Percentiles rank a stretch among this genome's conserved stretches.
phyloP scores from a whole-genome alignment of 2,888 invertebrate species.

The Odontothrips loti region DNA sequence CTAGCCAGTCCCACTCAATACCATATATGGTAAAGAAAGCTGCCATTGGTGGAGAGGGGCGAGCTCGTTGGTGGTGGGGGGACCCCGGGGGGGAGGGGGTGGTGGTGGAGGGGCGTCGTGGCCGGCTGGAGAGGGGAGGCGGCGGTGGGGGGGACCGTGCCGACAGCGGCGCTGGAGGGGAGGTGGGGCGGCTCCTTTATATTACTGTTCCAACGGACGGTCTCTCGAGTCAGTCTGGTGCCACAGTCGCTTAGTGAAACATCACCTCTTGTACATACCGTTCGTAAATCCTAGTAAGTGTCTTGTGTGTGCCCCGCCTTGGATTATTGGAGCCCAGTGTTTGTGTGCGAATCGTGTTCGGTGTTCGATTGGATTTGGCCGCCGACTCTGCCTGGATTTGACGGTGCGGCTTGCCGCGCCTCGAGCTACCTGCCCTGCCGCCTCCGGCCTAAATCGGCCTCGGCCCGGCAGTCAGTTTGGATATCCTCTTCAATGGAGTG shows the following conservation, averaged over 20 bases:
- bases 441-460: too few species aligned
- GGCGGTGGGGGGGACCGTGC: neutral
- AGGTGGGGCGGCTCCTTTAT: neutral
- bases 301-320: conserved; percentile 2
- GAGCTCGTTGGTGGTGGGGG: conserved; percentile 48
- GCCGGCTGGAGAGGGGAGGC: neutral
- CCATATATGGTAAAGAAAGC: conserved; percentile 76
- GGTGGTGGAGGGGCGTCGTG: conserved; percentile 29
- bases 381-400: neutral
- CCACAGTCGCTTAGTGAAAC: conserved; percentile 1
- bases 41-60: conserved; percentile 56
- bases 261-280: conserved; percentile 14
- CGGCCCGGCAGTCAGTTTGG: too few species aligned
- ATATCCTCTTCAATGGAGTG: too few species aligned
- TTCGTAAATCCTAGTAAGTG: conserved; percentile 12
- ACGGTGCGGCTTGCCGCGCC: neutral
- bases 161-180: conserved; percentile 2
- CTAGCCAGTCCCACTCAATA: conserved; percentile 41
- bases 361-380: neutral
- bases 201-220: conserved; percentile 21
- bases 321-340: conserved; percentile 2
- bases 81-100: conserved; percentile 27
- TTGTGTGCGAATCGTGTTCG: neutral
- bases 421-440: neutral
- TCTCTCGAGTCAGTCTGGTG: conserved; percentile 10